These are phyloP conservation scores for Agapornis canus DNA, from an alignment of 2,797 vertebrate genomes.

Conservation along the genomic window DNA sequence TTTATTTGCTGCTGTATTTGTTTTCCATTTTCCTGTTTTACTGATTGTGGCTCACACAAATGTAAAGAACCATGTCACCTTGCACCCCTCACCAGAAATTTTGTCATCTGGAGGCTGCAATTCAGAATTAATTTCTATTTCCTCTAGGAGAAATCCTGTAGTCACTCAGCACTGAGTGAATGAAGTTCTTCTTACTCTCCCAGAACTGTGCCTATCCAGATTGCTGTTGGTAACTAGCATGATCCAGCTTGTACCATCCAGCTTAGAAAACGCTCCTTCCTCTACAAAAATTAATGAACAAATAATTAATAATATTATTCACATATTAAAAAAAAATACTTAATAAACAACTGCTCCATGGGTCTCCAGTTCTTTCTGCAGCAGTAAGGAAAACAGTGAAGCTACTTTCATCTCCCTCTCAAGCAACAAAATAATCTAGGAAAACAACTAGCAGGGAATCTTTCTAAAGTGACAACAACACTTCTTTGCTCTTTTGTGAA, in stretches of 20 bases:
- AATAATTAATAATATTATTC: neutral
- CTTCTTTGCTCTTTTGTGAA: neutral
- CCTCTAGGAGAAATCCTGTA: neutral
- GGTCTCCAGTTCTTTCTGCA: neutral
- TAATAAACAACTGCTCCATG: neutral
- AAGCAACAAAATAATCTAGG: neutral
- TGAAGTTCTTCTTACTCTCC: neutral
- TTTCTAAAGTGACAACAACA: neutral
- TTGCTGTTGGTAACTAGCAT: neutral
- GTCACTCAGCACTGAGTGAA: neutral
- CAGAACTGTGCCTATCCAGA: neutral
- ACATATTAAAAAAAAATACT: neutral
- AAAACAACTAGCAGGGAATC: neutral
- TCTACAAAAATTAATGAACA: neutral
- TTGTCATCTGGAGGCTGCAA: neutral
- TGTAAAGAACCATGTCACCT: neutral
- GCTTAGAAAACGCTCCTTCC: neutral
- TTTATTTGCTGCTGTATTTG: neutral
- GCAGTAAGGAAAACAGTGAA: neutral
- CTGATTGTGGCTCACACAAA: neutral
- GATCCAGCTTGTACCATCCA: neutral
- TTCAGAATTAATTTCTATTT: neutral
- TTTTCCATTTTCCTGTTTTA: neutral
- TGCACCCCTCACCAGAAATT: neutral
- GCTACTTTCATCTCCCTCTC: neutral